Evolutionary conservation across 2,888 invertebrate species (phyloP).

Genomic region (Drosophila ustulata): DNA sequence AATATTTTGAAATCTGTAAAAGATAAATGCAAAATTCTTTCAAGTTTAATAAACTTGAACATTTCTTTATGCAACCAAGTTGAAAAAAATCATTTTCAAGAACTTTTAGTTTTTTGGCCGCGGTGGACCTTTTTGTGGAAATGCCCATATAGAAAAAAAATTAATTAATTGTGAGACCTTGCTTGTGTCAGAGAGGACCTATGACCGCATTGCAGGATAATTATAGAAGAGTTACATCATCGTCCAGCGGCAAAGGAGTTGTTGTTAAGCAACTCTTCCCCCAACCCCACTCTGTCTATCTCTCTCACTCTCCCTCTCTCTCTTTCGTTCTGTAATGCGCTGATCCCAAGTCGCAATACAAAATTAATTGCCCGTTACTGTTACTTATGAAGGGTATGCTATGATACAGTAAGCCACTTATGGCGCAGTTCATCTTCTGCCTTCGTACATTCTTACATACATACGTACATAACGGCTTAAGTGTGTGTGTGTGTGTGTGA

Average conservation of each 20-base stretch:
- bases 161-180: conserved; percentile 22
- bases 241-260: conserved; percentile 35
- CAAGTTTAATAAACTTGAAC: too few relatives aligned
- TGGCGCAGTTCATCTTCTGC: conserved; percentile 63
- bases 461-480: background rate
- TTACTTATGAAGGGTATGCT: conserved; percentile 45
- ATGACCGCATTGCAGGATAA: conserved; percentile 64
- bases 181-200: conserved; percentile 15
- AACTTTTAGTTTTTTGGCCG: too few relatives aligned
- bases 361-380: conserved; percentile 60
- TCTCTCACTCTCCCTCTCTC: background rate
- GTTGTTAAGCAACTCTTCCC: conserved; percentile 1
- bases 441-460: conserved; percentile 7
- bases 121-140: too few relatives aligned
- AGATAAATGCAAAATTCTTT: too few relatives aligned
- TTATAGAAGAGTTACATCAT: conserved; percentile 61
- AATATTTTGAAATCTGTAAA: too few relatives aligned
- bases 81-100: too few relatives aligned
- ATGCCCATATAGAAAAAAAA: too few relatives aligned
- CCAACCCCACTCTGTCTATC: background rate
- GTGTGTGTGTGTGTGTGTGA: conserved; percentile 10
- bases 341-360: conserved; percentile 35
- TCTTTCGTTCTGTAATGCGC: background rate
- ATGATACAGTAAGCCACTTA: conserved; percentile 69
- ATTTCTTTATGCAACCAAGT: too few relatives aligned